A percentile compares a stretch with the other conserved stretches of the same genome.
These are phyloP conservation scores for Zaprionus lineosus DNA, from an alignment of 2,888 invertebrate species.

Conservation along the genomic window DNA sequence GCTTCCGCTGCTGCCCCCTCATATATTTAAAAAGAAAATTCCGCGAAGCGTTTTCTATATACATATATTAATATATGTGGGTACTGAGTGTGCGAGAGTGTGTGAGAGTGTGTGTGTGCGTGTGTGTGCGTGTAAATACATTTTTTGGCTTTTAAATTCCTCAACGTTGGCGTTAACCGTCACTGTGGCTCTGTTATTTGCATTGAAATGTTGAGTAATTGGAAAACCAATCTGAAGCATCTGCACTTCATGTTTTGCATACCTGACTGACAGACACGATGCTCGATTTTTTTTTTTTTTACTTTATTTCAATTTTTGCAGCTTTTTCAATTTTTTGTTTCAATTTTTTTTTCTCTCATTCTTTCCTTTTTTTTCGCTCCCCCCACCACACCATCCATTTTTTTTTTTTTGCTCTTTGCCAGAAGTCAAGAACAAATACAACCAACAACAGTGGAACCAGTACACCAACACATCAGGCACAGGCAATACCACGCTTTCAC, in stretches of 20 bases:
- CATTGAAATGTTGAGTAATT: constrained; percentile 78
- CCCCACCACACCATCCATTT: too few relatives aligned
- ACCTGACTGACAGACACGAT: constrained; percentile 58
- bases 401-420: constrained; percentile 29
- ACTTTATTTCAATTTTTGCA: not conserved
- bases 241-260: constrained; percentile 76
- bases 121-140: too few relatives aligned
- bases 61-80: not conserved
- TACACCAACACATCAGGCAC: constrained; percentile 1
- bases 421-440: constrained; percentile 43
- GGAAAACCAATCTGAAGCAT: constrained; percentile 78
- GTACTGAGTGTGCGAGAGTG: too few relatives aligned
- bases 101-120: constrained; percentile 6
- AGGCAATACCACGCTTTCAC: not conserved
- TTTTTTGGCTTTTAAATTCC: constrained; percentile 61
- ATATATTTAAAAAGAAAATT: too few relatives aligned
- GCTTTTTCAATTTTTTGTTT: not conserved
- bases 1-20: constrained; percentile 33
- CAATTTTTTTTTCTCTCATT: constrained; percentile 8
- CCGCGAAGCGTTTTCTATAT: not conserved
- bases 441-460: too few relatives aligned
- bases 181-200: constrained; percentile 65
- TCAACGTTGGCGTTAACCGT: constrained; percentile 67
- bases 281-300: constrained; percentile 25
- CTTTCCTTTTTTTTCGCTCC: constrained; percentile 25